A percentile compares a stretch with the other conserved stretches of the same genome.
Evolutionary conservation across 2,888 invertebrate genomes (phyloP).

Genomic region (Apoderus coryli): DNA sequence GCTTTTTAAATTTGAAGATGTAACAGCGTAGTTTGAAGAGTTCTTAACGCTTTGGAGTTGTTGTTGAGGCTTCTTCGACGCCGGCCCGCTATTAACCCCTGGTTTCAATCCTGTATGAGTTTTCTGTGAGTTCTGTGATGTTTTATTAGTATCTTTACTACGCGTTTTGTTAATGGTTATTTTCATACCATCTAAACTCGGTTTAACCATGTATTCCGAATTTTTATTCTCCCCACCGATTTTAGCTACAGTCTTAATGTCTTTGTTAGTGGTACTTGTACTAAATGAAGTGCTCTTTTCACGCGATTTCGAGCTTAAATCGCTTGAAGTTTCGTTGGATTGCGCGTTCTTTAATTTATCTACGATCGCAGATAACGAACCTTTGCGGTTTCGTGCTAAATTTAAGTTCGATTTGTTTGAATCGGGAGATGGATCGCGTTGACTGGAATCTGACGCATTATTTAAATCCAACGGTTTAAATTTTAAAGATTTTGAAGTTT

Average conservation of each 20-base stretch:
- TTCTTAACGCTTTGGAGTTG: conserved; percentile 25
- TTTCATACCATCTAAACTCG: conserved; percentile 79
- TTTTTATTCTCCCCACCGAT: conserved; percentile 43
- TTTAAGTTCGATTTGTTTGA: conserved; percentile 43
- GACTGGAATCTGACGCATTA: conserved; percentile 14
- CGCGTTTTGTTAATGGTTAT: conserved; percentile 83
- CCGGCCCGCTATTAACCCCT: conserved; percentile 75
- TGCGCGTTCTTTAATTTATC: conserved; percentile 72
- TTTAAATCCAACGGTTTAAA: conserved; percentile 50
- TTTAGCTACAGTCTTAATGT: conserved; percentile 28
- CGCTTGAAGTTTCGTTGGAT: conserved; percentile 44
- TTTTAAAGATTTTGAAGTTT: conserved; percentile 33
- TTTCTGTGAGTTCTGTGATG: conserved; percentile 41
- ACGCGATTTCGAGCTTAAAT: conserved; percentile 33
- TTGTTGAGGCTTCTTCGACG: conserved; percentile 60
- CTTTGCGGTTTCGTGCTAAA: conserved; percentile 53
- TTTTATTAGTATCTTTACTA: conserved; percentile 40
- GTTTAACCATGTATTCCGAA: conserved; percentile 80
- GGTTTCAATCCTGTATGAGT: conserved; percentile 70
- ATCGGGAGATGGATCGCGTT: conserved; percentile 36
- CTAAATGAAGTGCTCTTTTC: conserved; percentile 20
- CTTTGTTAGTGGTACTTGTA: conserved; percentile 22
- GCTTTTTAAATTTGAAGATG: conserved; percentile 14
- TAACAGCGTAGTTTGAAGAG: conserved; percentile 23
- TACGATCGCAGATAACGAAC: conserved; percentile 70